phyloP scores from a whole-genome alignment of 2,113 vertebrate genomes.

The Anarhynchus alexandrinus region DNA sequence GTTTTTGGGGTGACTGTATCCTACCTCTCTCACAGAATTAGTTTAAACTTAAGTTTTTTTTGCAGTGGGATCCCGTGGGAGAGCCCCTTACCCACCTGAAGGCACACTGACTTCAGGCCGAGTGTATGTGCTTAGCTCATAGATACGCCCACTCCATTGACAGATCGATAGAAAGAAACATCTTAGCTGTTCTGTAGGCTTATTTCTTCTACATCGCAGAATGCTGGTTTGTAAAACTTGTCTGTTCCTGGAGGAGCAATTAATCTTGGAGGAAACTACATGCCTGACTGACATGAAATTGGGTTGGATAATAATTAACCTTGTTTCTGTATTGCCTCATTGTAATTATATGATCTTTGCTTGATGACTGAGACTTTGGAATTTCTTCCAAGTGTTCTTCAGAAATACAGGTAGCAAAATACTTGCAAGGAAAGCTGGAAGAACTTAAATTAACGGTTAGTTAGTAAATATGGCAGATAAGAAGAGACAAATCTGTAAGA shows the following conservation, averaged over 20 bases:
- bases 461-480: background rate
- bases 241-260: background rate
- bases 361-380: background rate
- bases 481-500: background rate
- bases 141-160: accelerated
- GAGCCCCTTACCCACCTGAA: background rate
- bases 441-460: background rate
- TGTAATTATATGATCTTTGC: background rate
- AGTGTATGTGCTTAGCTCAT: accelerated
- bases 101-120: accelerated
- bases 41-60: background rate
- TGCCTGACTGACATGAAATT: background rate
- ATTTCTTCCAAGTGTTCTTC: background rate
- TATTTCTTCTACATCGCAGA: background rate
- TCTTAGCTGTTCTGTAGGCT: background rate
- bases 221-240: background rate
- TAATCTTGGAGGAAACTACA: background rate
- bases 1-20: background rate
- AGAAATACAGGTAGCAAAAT: background rate
- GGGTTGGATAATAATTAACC: background rate
- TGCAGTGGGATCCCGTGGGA: background rate
- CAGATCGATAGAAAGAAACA: background rate
- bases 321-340: background rate
- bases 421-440: background rate
- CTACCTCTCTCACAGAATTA: accelerated